These are phyloP conservation scores for Sarcophaga bullata DNA, from an alignment of 1,140 invertebrate species.

Conservation along the genomic window DNA sequence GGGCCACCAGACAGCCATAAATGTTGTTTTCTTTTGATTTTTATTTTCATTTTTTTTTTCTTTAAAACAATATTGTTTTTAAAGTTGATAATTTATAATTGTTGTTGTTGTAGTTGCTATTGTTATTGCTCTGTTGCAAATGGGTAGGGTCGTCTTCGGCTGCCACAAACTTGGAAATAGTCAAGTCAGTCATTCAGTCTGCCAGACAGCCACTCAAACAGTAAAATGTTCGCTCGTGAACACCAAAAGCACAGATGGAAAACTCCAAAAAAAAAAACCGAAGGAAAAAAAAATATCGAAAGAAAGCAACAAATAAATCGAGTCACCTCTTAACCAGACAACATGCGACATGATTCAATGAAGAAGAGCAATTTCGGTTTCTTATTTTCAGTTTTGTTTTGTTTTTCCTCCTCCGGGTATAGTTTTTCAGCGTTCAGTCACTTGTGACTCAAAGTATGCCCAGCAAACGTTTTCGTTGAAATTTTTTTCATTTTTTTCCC, in stretches of 20 bases:
- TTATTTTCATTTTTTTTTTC: neutral
- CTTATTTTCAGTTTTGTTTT: neutral
- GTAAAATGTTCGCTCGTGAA: no score
- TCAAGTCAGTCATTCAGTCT: no score
- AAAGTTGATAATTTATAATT: no score
- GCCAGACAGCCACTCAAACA: no score
- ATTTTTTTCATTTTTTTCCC: neutral
- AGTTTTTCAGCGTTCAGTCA: neutral
- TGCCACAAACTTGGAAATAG: neutral
- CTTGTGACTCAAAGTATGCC: neutral
- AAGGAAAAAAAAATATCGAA: no score
- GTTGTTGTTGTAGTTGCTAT: no score
- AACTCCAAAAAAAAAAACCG: no score
- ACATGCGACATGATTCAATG: constrained; percentile 23
- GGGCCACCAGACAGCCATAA: neutral
- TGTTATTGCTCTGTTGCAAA: neutral
- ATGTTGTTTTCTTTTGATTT: neutral
- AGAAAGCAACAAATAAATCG: no score
- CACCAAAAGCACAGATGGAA: no score
- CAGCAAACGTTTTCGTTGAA: neutral
- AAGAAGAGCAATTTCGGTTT: neutral
- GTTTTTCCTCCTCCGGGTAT: no score
- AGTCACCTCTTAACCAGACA: constrained; percentile 14
- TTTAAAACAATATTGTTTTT: no score
- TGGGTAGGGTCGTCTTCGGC: constrained; percentile 14